Evolutionary conservation across 2,113 vertebrate species (phyloP), one percentile per base, ranked within the genome.

Genomic region (Halcyon senegalensis): DNA sequence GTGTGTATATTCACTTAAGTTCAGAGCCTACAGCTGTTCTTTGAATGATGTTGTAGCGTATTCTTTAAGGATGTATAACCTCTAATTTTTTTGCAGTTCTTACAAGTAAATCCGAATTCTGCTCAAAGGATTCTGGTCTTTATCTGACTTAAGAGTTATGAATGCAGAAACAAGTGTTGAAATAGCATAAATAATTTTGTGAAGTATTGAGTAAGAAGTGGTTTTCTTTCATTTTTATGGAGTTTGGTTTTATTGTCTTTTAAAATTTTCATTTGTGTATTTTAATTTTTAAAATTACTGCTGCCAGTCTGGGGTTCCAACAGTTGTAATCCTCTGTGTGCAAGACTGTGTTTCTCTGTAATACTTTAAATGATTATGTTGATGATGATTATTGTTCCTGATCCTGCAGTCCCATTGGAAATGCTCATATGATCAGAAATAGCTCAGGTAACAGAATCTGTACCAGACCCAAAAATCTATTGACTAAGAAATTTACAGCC

Each of bases 11-110:
- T 87, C 8, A 1, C 72, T 84, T 60, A 55, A 79, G 90, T 90
- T 90, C 83, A 92, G 81, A 84, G 95, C 64, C 86, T 92, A 64
- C 80, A 90, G 76, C 80, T 95, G 64, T 63, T 89, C 51, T 88
- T 92, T 87, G 83, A 86, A 78, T 95, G 84, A 64, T 3, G 21
- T 70, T 80, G 64, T 91, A 83, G 84, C 87, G 2, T 63, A 33
- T 86, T 77, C 73, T 91, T 95, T 39, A 91, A 89, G 53, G 64
- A 43, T 95, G 35, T 77, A 39, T 81, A 77, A 89, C 53, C 89
- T 84, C 19, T 77, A 12, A 39, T 66, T 39, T 39, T 62, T 75
- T 64, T 39, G 13, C 24, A 73, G 35, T 73, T 78, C 35, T 50
- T 68, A 23, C 6, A 78, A 73, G 25, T 82, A 80, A 94, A 89